phyloP scores from a whole-genome alignment of 2,888 invertebrate species.

The Sesia apiformis region DNA sequence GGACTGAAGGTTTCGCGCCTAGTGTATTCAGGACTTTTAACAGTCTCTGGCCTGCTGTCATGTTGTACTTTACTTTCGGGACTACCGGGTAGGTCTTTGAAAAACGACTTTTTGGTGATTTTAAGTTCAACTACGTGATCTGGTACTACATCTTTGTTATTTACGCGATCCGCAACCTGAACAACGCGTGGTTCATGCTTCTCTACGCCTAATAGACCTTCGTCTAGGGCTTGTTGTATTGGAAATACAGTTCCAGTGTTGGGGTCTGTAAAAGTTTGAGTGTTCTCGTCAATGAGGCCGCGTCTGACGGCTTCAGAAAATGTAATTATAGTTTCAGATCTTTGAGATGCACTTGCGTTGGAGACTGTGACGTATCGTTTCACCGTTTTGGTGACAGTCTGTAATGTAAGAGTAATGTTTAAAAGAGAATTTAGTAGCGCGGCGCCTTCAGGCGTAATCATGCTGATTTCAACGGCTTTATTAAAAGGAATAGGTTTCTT shows the following conservation, averaged over 20 bases:
- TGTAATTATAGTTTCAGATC: constrained; percentile 77
- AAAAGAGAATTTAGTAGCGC: constrained; percentile 88
- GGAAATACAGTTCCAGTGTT: constrained; percentile 81
- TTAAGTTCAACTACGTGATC: constrained; percentile 68
- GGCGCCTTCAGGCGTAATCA: constrained; percentile 91
- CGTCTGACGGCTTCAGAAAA: constrained; percentile 85
- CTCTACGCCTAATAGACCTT: constrained; percentile 80
- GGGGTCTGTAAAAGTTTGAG: constrained; percentile 85
- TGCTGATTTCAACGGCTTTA: constrained; percentile 87
- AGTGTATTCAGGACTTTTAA: constrained; percentile 73
- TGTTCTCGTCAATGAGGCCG: constrained; percentile 86
- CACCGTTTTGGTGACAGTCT: constrained; percentile 89
- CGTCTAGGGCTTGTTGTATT: constrained; percentile 84
- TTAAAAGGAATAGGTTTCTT: constrained; percentile 85
- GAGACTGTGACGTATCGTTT: constrained; percentile 87
- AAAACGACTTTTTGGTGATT: constrained; percentile 68
- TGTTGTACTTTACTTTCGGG: constrained; percentile 65
- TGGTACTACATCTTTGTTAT: constrained; percentile 52
- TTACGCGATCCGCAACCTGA: constrained; percentile 49
- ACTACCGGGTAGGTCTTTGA: constrained; percentile 59
- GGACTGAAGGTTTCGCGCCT: constrained; percentile 28
- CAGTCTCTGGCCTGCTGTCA: constrained; percentile 71
- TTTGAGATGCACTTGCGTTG: constrained; percentile 75
- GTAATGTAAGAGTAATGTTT: constrained; percentile 90
- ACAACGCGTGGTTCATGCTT: constrained; percentile 59